Conservation (phyloP, 2,113 vertebrate species). For the Scalopus aquaticus region DNA sequence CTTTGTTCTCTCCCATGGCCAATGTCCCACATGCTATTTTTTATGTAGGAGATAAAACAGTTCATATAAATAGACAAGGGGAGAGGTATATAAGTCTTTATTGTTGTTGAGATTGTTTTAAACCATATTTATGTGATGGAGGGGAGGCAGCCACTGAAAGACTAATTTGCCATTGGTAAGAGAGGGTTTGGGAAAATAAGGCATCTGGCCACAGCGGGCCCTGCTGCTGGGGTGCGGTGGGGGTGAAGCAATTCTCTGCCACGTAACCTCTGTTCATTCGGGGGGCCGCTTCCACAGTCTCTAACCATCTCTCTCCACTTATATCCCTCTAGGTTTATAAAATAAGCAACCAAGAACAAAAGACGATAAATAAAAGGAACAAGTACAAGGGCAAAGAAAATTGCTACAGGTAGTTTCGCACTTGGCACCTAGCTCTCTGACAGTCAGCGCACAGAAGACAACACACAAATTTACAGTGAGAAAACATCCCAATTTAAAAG, state of each 20-base stretch:
- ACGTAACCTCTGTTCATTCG: background rate
- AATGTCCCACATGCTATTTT: background rate
- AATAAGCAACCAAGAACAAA: background rate
- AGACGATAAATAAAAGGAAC: slow-evolving; percentile 8
- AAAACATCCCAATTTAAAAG: background rate
- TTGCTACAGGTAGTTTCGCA: background rate
- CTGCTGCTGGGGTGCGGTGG: rapidly evolving
- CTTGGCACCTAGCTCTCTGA: too few relatives aligned
- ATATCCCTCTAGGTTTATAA: background rate
- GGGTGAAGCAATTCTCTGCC: rapidly evolving
- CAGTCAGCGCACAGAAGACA: background rate
- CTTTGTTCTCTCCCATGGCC: background rate
- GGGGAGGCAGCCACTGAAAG: background rate
- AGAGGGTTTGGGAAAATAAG: background rate
- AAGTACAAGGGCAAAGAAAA: background rate
- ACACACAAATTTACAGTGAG: background rate
- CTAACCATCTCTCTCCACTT: background rate
- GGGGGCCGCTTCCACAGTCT: background rate
- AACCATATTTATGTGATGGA: background rate
- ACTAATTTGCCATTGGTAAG: background rate
- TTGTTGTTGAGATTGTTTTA: background rate
- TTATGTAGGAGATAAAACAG: background rate
- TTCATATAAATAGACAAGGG: background rate
- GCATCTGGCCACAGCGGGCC: background rate
- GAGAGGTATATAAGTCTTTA: background rate